Evolutionary conservation across 2,113 vertebrate genomes (phyloP), one percentile per base, ranked within the genome.

Genomic region (Sceloporus tristichus): DNA sequence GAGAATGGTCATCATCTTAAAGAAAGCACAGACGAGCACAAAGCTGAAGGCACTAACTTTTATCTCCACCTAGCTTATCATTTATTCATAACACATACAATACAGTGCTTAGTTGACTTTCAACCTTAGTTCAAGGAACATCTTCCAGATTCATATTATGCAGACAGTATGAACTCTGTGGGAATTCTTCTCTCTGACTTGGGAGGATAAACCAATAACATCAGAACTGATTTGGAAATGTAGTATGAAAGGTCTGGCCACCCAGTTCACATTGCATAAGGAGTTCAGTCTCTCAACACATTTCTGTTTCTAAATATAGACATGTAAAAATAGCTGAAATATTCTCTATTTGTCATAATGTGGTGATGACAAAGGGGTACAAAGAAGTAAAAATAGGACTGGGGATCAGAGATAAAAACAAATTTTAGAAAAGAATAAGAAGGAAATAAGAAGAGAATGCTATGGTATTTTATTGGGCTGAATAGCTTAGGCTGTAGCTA

Each of bases 261-360:
- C 7, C 5, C 82, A 1, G 82, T 7, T 74, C 34, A 0, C 2
- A 85, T 4, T n/a, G 18, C 40, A 7, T 1, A 27, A 21, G 2
- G 10, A 84, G 21, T 68, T 56, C 81, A n/a, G 3, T 59, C 54
- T 76, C 34, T 77, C n/a, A 40, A 9, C 34, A 74, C 19, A 85
- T 48, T 56, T 88, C 53, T 86, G 27, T 82, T 78, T 90, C 23
- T 87, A 79, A 86, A 90, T 9, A 88, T 85, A 48, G 19, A 85
- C 29, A 48, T 27, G 2, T 71, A 78, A 54, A 78, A 54, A 48
- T 53, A 10, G 0, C 40, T 71, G 1, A 48, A 75, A 10, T 34
- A 27, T 23, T 70, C 56, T 8, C 0, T 34, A 75, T 2, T 40
- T 65, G 10, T 68, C 0, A 87, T 77, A 54, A 11, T 25, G 62